Evolutionary conservation across 2,797 vertebrate genomes (phyloP), one percentile per base, ranked within the genome.

Genomic region (Xyrichtys novacula): DNA sequence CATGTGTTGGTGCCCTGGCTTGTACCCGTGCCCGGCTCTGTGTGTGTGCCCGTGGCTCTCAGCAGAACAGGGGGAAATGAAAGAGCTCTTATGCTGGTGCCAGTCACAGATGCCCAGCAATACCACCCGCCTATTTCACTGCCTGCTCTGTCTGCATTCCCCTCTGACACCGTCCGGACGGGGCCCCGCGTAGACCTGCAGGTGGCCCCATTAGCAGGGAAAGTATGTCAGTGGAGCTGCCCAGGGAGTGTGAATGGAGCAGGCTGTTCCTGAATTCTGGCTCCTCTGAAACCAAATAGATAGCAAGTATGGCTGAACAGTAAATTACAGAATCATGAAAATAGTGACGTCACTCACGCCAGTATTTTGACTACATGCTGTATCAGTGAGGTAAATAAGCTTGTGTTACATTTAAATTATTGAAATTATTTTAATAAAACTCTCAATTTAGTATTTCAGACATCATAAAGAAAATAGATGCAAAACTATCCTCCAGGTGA

Each of bases 141-240:
- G 85, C 89, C 87, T 89, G 89, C 88, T 89, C 89, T 86, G 83
- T 90, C 88, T 90, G 83, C 76, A 76, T 89, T 89, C 90, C 91
- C 89, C 84, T 93, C 91, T 92, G 92, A 93, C 91, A 87, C 86
- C 71, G 77, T 77, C 83, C 84, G 87, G 88, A 89, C 65, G 59
- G 87, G 85, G 85, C 84, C 85, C 81, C 61, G 74, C 82, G 55
- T 79, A 80, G 84, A 88, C 81, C 89, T 90, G 85, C 90, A 93
- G 92, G 92, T 93, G 92, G 91, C 89, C 92, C 91, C 91, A 91
- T 94, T 93, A 94, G 84, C 88, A 89, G 83, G 80, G 85, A 92
- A 94, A 91, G 89, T 90, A 86, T 93, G 90, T 92, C 91, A 93
- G 78, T 73, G 73, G 54, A 52, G 47, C 82, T 75, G 25, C 88